Evolutionary conservation across 2,888 invertebrate species (phyloP).

Genomic region (Dicranocentrus wangi): DNA sequence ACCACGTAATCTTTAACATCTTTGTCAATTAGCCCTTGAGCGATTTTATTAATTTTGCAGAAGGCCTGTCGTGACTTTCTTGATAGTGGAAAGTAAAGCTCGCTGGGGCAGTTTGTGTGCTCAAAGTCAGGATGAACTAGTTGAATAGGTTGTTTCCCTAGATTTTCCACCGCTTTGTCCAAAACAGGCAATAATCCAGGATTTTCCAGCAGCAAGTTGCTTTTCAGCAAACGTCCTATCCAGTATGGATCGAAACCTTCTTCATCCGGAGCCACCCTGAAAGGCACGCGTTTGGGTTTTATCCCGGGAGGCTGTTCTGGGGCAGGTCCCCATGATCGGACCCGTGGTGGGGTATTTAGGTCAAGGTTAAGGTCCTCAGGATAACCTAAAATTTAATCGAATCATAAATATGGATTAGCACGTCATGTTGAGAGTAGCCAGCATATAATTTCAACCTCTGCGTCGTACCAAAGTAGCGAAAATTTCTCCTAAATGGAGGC

Average conservation of each 20-base stretch:
- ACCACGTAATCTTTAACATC: slow-evolving; percentile 3
- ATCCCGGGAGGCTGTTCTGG: not conserved
- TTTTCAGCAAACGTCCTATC: slow-evolving; percentile 31
- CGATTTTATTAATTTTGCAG: slow-evolving; percentile 25
- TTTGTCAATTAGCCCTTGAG: slow-evolving; percentile 16
- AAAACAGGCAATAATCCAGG: slow-evolving; percentile 29
- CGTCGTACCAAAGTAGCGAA: slow-evolving; percentile 29
- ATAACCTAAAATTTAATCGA: slow-evolving; percentile 9
- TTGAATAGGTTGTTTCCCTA: not conserved
- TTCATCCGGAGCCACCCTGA: not conserved
- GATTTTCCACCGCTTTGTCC: not conserved
- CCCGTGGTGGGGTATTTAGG: slow-evolving; percentile 33
- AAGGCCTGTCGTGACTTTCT: slow-evolving; percentile 24
- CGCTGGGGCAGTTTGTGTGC: slow-evolving; percentile 30
- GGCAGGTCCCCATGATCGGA: slow-evolving; percentile 37
- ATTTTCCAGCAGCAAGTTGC: slow-evolving; percentile 24
- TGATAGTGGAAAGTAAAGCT: slow-evolving; percentile 33
- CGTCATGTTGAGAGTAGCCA: not conserved
- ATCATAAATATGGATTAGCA: not conserved
- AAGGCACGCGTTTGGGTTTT: slow-evolving; percentile 8
- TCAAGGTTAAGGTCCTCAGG: slow-evolving; percentile 28
- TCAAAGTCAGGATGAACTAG: slow-evolving; percentile 24
- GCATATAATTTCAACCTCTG: not conserved
- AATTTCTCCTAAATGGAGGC: slow-evolving; percentile 36
- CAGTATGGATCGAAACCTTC: slow-evolving; percentile 25